Evolutionary conservation across 2,888 invertebrate genomes (phyloP), one percentile per base, ranked within the genome.

Genomic region (Xylocampa areola): DNA sequence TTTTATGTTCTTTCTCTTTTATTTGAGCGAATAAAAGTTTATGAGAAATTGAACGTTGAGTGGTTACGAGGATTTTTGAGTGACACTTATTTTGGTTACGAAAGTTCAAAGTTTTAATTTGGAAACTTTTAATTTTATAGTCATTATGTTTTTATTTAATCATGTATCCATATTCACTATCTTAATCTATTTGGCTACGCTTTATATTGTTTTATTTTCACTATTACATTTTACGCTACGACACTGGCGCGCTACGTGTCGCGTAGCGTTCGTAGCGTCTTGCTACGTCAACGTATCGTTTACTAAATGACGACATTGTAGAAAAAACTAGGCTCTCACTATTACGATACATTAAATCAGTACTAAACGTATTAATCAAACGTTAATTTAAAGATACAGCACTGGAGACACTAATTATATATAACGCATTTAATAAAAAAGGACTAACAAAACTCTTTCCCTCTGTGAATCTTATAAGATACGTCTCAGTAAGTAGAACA

Each of bases 201-300:
- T 11, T 11, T 36, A n/a, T 43, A 55, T 5, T 13, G 43, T 39
- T 52, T 54, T 6, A 17, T 54, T 48, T 66, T 58, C 52, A 37
- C 54, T 30, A 39, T 33, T 16, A 17, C 48, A 47, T 54, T 47
- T 57, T 64, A 64, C 40, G 75, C 68, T 64, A 57, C 47, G 51
- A 53, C 33, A 64, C 52, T 13, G 13, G 32, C 11, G 47, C 57
- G 74, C 82, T 84, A 84, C 85, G 80, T 69, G 29, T 35, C 59
- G 51, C 80, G 85, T 85, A 84, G 85, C 79, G 40, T 54, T 62
- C 85, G 85, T 82, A 82, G 86, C 77, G 33, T 19, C 7, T 19
- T 68, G 77, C 81, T 85, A 84, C 84, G 77, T 45, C 17, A 11
- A 44, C 33, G 48, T 47, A 64, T 19, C 23, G 6, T 50, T 45